phyloP scores from a whole-genome alignment of 2,797 vertebrate species.

The Enteromius viviparus region DNA sequence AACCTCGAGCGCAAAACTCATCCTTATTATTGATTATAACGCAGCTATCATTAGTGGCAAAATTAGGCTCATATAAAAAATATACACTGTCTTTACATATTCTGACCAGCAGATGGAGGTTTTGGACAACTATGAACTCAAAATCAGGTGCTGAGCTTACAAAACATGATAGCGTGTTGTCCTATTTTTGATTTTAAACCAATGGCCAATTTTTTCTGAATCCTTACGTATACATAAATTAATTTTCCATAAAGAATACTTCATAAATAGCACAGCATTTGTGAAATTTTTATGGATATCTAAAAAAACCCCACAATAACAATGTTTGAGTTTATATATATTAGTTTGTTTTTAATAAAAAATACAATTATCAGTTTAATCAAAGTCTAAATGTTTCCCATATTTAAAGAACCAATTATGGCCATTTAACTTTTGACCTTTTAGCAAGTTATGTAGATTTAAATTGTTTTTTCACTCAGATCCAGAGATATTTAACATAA shows the following conservation, averaged over 20 bases:
- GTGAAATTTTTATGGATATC: not conserved
- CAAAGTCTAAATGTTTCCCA: not conserved
- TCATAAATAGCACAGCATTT: not conserved
- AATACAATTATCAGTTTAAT: not conserved
- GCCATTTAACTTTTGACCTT: not conserved
- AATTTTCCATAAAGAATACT: not conserved
- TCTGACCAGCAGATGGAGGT: conserved; percentile 15
- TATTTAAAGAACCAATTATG: not conserved
- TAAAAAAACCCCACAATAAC: not conserved
- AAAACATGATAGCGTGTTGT: not conserved
- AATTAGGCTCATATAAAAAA: not conserved
- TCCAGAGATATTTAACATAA: not conserved
- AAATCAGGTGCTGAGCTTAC: not conserved
- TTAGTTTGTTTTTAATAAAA: not conserved
- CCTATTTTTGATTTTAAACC: not conserved
- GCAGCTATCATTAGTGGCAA: not conserved
- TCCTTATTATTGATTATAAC: not conserved
- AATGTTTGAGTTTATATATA: not conserved
- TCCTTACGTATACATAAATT: not conserved
- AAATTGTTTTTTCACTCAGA: not conserved
- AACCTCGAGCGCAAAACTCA: too few relatives aligned
- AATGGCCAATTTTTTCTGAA: not conserved
- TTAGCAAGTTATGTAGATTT: not conserved
- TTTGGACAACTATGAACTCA: not conserved
- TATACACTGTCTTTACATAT: not conserved